Evolutionary conservation across 2,113 vertebrate species (phyloP).

Genomic region (Lophura nycthemera): DNA sequence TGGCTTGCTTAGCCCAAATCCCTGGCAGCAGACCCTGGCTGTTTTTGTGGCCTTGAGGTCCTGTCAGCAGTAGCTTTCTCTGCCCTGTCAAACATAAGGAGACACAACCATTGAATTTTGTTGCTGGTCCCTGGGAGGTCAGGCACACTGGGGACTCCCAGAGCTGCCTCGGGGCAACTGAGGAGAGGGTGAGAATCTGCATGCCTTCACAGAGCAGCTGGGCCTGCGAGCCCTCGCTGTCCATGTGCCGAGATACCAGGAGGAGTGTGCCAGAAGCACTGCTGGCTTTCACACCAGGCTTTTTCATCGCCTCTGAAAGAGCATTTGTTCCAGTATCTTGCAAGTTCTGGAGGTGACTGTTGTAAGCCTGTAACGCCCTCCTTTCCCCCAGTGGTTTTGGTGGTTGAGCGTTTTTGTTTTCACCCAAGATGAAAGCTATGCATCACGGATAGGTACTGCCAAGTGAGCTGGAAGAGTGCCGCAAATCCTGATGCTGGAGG

Average conservation of each 20-base stretch:
- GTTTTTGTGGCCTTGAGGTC: neutral
- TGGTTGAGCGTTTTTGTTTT: neutral
- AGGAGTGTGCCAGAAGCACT: neutral
- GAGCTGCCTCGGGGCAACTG: rapidly evolving
- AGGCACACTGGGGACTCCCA: rapidly evolving
- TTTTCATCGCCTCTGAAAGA: neutral
- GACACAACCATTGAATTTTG: neutral
- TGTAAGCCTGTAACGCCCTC: neutral
- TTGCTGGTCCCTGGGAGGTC: neutral
- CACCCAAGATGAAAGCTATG: neutral
- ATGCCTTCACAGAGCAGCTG: neutral
- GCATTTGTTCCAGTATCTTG: neutral
- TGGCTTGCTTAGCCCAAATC: neutral
- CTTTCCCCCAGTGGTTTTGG: neutral
- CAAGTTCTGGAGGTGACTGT: neutral
- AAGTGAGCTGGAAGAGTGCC: neutral
- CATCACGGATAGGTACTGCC: neutral
- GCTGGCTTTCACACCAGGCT: neutral
- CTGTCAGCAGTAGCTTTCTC: neutral
- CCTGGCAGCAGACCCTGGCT: neutral
- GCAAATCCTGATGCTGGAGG: neutral
- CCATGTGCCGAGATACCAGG: neutral
- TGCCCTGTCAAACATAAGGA: rapidly evolving
- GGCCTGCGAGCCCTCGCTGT: neutral
- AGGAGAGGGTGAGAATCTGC: neutral